Conservation (phyloP, 2,888 invertebrate species). For the Drosophila paranaensis region DNA sequence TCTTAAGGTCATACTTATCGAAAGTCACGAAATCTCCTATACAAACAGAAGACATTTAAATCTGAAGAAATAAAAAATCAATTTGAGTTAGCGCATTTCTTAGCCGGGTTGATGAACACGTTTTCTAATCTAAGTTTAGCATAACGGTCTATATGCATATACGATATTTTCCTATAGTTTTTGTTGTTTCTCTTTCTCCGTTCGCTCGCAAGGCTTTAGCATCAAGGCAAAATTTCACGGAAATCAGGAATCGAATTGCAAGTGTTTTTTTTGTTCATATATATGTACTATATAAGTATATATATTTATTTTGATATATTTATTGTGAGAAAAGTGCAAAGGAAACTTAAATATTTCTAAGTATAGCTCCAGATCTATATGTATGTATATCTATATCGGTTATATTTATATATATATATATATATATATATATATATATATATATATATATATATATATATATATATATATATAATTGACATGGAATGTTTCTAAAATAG, state of each 20-base stretch:
- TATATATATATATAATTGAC: slow-evolving; percentile 19
- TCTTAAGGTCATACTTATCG: too few relatives aligned
- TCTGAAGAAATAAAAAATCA: background rate
- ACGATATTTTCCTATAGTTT: background rate
- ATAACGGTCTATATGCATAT: too few relatives aligned
- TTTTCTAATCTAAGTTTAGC: background rate
- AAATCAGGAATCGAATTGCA: background rate
- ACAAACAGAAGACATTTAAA: background rate
- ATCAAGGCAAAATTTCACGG: background rate
- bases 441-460: slow-evolving; percentile 4
- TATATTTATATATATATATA: slow-evolving; percentile 3
- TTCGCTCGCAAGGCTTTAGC: too few relatives aligned
- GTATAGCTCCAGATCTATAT: slow-evolving; percentile 7
- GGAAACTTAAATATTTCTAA: slow-evolving; percentile 27
- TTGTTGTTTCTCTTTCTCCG: background rate
- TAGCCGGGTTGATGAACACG: background rate
- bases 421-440: slow-evolving; percentile 5
- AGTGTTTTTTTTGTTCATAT: too few relatives aligned
- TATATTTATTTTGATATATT: slow-evolving; percentile 17
- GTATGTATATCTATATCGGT: background rate
- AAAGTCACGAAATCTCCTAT: too few relatives aligned
- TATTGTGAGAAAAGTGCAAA: slow-evolving; percentile 40
- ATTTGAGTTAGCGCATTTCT: background rate
- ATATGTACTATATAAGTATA: too few relatives aligned
- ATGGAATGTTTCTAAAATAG: slow-evolving; percentile 24